phyloP scores from a whole-genome alignment of 2,888 invertebrate genomes.

The Drosophila rellima region DNA sequence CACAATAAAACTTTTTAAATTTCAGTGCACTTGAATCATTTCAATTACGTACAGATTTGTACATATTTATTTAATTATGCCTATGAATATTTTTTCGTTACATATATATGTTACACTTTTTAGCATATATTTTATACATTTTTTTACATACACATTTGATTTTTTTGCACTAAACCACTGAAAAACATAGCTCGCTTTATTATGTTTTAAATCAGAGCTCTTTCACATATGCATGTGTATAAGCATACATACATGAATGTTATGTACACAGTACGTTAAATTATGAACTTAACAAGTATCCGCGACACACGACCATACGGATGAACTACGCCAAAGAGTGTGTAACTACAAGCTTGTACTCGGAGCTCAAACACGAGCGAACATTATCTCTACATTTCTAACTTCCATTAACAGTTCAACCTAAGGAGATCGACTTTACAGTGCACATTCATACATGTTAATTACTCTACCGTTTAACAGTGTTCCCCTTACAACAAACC shows the following conservation, averaged over 20 bases:
- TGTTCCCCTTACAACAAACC: background rate
- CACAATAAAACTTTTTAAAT: background rate
- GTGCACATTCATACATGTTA: constrained; percentile 9
- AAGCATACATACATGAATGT: constrained; percentile 12
- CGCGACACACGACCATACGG: constrained; percentile 40
- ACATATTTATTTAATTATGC: constrained; percentile 6
- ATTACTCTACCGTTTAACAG: background rate
- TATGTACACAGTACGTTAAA: constrained; percentile 31
- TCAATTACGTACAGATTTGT: background rate
- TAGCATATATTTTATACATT: constrained; percentile 12
- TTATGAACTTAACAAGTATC: constrained; percentile 28
- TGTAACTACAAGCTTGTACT: constrained; percentile 34
- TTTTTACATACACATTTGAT: constrained; percentile 10
- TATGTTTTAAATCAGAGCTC: constrained; percentile 10
- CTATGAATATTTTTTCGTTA: background rate
- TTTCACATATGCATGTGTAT: constrained; percentile 1
- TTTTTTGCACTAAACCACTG: constrained; percentile 7
- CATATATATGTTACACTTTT: constrained; percentile 2
- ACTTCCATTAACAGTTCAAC: constrained; percentile 27
- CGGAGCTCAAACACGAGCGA: constrained; percentile 45
- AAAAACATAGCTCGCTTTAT: constrained; percentile 12
- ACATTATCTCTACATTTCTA: constrained; percentile 23
- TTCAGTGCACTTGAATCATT: constrained; percentile 1
- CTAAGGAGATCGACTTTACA: constrained; percentile 30
- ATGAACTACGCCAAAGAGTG: constrained; percentile 26